A percentile compares a stretch with the other conserved stretches of the same genome.
phyloP scores from a whole-genome alignment of 2,797 vertebrate species.

The Amphiprion clarkii region DNA sequence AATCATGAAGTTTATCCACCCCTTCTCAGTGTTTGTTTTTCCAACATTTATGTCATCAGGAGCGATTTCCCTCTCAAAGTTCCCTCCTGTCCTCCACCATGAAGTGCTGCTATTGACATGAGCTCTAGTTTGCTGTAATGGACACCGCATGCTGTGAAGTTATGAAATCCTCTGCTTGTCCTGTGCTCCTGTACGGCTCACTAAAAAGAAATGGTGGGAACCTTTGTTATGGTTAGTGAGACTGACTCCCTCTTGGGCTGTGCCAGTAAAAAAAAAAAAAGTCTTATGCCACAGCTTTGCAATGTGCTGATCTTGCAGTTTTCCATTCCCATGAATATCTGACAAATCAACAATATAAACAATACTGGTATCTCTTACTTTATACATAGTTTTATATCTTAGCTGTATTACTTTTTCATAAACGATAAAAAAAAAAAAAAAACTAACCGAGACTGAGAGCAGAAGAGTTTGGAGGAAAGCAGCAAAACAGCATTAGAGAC shows the following conservation, averaged over 20 bases:
- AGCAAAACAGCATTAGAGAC: too few relatives aligned
- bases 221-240: constrained; percentile 16
- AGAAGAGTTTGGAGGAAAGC: too few relatives aligned
- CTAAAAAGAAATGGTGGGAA: constrained; percentile 30
- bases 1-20: constrained; percentile 59
- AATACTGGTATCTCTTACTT: constrained; percentile 7
- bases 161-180: constrained; percentile 27
- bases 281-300: constrained; percentile 11
- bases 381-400: background rate
- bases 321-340: constrained; percentile 40
- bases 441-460: too few relatives aligned
- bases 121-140: constrained; percentile 40
- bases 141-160: constrained; percentile 36
- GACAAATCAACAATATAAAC: background rate
- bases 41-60: constrained; percentile 61
- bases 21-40: constrained; percentile 62
- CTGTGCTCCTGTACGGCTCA: constrained; percentile 23
- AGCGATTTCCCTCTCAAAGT: constrained; percentile 39
- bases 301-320: constrained; percentile 43
- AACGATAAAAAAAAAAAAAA: too few relatives aligned
- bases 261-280: constrained; percentile 7
- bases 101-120: constrained; percentile 37
- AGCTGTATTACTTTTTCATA: too few relatives aligned
- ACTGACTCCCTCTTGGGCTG: constrained; percentile 18
- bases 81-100: constrained; percentile 20